Evolutionary conservation across 2,888 invertebrate genomes (phyloP).

Genomic region (Himalopsyche anomala): DNA sequence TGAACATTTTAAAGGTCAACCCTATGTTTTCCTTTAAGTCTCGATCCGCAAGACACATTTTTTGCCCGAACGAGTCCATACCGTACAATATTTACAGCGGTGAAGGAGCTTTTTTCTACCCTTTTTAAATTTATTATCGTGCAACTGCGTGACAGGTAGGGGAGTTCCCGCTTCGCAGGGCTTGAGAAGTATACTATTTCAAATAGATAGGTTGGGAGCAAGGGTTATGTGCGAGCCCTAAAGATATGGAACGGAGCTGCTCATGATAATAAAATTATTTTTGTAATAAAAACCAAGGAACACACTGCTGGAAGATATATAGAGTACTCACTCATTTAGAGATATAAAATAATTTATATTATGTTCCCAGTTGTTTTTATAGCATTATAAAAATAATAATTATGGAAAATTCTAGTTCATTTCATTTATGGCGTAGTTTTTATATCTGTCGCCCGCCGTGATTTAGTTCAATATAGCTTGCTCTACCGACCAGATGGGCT

Average conservation of each 20-base stretch:
- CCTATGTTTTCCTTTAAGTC: slow-evolving; percentile 4
- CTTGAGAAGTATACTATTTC: neutral
- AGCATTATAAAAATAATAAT: no score
- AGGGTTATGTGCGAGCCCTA: neutral
- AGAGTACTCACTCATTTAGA: neutral
- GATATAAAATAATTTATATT: no score
- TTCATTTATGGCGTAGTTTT: no score
- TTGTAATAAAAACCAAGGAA: neutral
- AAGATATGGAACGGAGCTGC: neutral
- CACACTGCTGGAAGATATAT: neutral
- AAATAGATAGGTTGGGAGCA: neutral
- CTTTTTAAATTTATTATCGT: slow-evolving; percentile 24
- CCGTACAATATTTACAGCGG: slow-evolving; percentile 31
- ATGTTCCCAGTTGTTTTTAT: no score
- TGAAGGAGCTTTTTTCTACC: slow-evolving; percentile 16
- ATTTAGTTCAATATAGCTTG: no score
- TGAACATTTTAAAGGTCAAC: neutral
- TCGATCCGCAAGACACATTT: slow-evolving; percentile 15
- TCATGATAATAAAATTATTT: slow-evolving; percentile 4
- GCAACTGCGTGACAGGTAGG: slow-evolving; percentile 31
- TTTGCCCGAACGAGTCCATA: slow-evolving; percentile 16
- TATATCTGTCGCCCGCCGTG: no score
- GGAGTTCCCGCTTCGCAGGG: neutral
- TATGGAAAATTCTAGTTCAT: no score
- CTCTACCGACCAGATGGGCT: no score